Evolutionary conservation across 64 coral and sea anemone genomes (phyloP).

Genomic region (Dendronephthya gigantea): DNA sequence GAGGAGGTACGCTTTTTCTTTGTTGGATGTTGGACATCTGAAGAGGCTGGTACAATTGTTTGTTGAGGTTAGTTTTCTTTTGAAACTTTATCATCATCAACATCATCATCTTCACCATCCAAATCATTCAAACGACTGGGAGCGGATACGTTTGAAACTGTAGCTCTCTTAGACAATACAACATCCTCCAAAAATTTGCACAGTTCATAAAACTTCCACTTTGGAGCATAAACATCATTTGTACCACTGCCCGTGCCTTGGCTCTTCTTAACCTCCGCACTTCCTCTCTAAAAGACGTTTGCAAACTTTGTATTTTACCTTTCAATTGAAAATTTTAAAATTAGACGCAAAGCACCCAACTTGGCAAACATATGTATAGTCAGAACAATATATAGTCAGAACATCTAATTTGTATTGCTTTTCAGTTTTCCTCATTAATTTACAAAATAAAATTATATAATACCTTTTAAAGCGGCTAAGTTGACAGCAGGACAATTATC

Average conservation of each 20-base stretch:
- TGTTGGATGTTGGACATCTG: constrained; percentile 13
- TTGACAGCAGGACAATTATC: constrained; percentile 8
- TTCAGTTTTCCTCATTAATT: not conserved
- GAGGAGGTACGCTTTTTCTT: not conserved
- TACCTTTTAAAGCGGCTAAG: constrained; percentile 20
- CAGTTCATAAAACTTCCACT: constrained; percentile 1
- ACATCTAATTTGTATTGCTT: no score
- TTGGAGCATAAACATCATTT: constrained; percentile 12
- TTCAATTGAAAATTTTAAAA: not conserved
- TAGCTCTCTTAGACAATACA: constrained; percentile 10
- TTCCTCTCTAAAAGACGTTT: not conserved
- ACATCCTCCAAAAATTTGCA: constrained; percentile 15
- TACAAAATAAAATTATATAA: not conserved
- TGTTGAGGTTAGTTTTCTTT: constrained; percentile 16
- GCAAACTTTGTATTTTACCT: constrained; percentile 20
- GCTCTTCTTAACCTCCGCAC: constrained; percentile 10
- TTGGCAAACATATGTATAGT: no score
- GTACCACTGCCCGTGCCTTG: not conserved
- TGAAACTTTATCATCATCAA: not conserved
- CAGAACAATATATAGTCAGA: no score
- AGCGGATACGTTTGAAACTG: constrained; percentile 3
- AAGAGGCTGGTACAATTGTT: not conserved
- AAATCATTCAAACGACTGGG: constrained; percentile 15
- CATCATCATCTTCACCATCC: not conserved
- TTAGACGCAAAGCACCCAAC: not conserved